Evolutionary conservation across 2,888 invertebrate species (phyloP), one percentile per base, ranked within the genome.

Genomic region (Silvanus unidentatus): DNA sequence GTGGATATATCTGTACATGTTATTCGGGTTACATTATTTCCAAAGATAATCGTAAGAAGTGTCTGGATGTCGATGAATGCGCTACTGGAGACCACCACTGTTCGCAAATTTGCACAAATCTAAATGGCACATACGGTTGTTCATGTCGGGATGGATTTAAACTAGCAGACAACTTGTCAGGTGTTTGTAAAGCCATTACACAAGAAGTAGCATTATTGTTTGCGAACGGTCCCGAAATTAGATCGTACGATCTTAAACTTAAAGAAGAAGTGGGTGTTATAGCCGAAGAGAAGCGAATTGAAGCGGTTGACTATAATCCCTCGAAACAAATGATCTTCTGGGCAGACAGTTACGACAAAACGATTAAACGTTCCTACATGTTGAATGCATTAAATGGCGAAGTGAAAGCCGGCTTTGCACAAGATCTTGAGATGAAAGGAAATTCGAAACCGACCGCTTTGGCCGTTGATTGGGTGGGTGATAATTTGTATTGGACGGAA

Each of bases 401-500:
- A 64, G 90, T 83, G 1, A 85, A 88, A 73, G 82, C 82, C 42
- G 90, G 92, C 43, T 84, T 78, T 62, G 88, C 92, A 0, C 96
- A 96, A 68, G 89, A 93, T 68, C 74, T 96, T 22, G 84, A 88
- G 55, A 85, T 90, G 75, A 86, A 86, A 74, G 88, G 84, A 10
- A 84, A 83, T 55, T 81, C 86, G 0, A 90, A 87, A 66, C 94
- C 95, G 0, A 88, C 90, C 0, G 89, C 91, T 1, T 71, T 99
- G 1, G 89, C 96, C 0, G 82, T 97, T 0, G 98, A 98, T 71
- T 97, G 96, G 87, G 77, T 95, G 12, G 91, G 88, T 4, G 88
- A 88, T 48, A 96, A 96, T 70, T 73, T 97, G 1, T 97, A 95
- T 71, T 97, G 95, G 94, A 87, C 93, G 0, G 96, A 96, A 68